Conservation (phyloP, 2,797 vertebrate species). For the Argya squamiceps region DNA sequence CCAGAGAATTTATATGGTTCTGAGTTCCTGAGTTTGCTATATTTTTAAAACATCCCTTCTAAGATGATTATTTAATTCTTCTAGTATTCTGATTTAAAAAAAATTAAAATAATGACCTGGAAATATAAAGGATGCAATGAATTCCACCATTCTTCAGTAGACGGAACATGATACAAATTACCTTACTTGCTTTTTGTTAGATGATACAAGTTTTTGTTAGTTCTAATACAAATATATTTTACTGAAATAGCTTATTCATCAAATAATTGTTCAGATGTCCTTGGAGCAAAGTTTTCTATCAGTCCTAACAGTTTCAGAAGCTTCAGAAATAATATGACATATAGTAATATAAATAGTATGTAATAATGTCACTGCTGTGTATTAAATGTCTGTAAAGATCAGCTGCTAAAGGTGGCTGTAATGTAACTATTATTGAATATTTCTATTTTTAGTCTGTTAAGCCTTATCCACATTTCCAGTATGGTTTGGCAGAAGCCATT, state of each 20-base stretch:
- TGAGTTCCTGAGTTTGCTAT: neutral
- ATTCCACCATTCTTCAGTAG: neutral
- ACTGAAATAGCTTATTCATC: neutral
- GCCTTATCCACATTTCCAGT: neutral
- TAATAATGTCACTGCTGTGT: neutral
- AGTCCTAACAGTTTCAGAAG: neutral
- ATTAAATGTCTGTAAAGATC: neutral
- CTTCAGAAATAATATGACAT: neutral
- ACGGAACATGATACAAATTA: neutral
- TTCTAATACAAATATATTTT: neutral
- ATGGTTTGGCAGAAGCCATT: neutral
- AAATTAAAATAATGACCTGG: neutral
- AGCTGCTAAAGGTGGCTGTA: neutral
- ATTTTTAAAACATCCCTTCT: neutral
- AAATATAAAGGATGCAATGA: neutral
- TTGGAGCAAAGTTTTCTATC: neutral
- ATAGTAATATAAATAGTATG: neutral
- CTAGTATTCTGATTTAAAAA: neutral
- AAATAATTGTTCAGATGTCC: neutral
- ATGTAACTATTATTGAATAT: neutral
- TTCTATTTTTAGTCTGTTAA: neutral
- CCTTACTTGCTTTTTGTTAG: neutral
- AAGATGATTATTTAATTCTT: neutral
- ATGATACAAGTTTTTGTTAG: fast-evolving
- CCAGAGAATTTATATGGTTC: neutral